Evolutionary conservation across 2,797 vertebrate genomes (phyloP).

Genomic region (Sitta carolinensis): DNA sequence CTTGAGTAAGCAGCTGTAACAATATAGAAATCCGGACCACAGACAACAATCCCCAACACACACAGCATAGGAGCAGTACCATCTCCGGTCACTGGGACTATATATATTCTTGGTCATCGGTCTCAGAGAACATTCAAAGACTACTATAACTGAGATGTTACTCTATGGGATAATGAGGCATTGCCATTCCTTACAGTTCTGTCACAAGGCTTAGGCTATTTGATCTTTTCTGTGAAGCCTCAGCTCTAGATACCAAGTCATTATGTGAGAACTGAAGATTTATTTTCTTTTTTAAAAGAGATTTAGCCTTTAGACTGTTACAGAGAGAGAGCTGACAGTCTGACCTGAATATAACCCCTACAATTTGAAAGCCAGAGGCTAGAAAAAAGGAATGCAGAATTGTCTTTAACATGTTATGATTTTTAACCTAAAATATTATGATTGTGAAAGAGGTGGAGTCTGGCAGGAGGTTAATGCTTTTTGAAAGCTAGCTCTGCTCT

Average conservation of each 20-base stretch:
- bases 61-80: not conserved
- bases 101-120: not conserved
- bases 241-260: slow-evolving; percentile 43
- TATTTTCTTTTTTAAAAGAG: slow-evolving; percentile 53
- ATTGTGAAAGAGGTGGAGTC: slow-evolving; percentile 5
- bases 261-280: slow-evolving; percentile 54
- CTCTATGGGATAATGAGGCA: not conserved
- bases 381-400: slow-evolving; percentile 18
- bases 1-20: not conserved
- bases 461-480: not conserved
- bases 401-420: slow-evolving; percentile 25
- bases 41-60: not conserved
- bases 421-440: slow-evolving; percentile 35
- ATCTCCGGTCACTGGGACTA: not conserved
- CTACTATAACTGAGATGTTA: not conserved
- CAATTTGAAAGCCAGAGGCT: not conserved
- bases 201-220: slow-evolving; percentile 6
- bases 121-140: not conserved
- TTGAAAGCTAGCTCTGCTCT: not conserved
- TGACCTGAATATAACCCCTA: slow-evolving; percentile 56
- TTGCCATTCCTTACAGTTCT: slow-evolving; percentile 12
- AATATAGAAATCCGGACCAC: not conserved
- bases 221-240: slow-evolving; percentile 50
- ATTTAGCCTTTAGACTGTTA: slow-evolving; percentile 43
- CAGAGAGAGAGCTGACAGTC: slow-evolving; percentile 33